phyloP scores from a whole-genome alignment of 1,140 invertebrate species.

The Leptinotarsa defecta region DNA sequence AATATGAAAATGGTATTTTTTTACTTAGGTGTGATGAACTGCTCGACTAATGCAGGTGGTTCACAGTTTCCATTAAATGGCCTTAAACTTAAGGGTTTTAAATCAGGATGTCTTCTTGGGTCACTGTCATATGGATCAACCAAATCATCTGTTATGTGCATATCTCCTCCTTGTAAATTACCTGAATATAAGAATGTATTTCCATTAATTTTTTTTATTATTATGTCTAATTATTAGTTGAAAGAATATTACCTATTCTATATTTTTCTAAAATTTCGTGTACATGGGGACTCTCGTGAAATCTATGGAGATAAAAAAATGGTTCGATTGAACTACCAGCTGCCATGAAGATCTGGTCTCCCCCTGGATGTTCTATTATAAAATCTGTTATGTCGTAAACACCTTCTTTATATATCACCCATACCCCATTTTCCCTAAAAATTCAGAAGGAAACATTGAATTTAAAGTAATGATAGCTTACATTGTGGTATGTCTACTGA shows the following conservation, averaged over 20 bases:
- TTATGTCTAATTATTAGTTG: neutral
- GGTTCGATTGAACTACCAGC: slow-evolving; percentile 92
- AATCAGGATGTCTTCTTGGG: slow-evolving; percentile 77
- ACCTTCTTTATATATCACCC: slow-evolving; percentile 87
- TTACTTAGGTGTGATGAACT: slow-evolving; percentile 87
- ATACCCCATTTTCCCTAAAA: slow-evolving; percentile 68
- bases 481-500: slow-evolving; percentile 39
- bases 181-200: slow-evolving; percentile 54
- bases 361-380: slow-evolving; percentile 86
- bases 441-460: neutral
- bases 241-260: slow-evolving; percentile 79
- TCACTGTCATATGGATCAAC: slow-evolving; percentile 85
- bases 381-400: slow-evolving; percentile 99
- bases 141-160: slow-evolving; percentile 60
- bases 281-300: slow-evolving; percentile 86
- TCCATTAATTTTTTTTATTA: neutral
- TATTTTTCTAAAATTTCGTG: slow-evolving; percentile 77
- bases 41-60: slow-evolving; percentile 72
- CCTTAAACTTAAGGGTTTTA: slow-evolving; percentile 77
- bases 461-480: slow-evolving; percentile 27
- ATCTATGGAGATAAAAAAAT: slow-evolving; percentile 93
- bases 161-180: slow-evolving; percentile 67
- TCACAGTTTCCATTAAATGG: slow-evolving; percentile 97
- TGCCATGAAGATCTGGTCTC: slow-evolving; percentile 85
- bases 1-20: neutral